These are phyloP conservation scores for Seriola aureovittata DNA, from an alignment of 2,113 vertebrate species.

Conservation along the genomic window DNA sequence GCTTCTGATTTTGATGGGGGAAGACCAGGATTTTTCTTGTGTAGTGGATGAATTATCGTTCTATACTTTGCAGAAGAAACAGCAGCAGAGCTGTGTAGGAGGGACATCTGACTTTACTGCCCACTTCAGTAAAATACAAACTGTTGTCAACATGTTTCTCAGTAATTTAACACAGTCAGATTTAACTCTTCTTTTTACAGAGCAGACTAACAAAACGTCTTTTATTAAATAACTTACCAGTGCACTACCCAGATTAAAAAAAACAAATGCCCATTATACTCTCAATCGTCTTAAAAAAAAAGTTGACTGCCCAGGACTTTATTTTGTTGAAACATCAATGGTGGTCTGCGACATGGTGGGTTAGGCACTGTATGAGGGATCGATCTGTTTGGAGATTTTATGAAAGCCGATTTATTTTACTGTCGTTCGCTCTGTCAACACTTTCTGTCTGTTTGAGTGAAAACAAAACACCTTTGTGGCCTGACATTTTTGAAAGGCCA, in stretches of 20 bases:
- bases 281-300: not conserved
- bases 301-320: not conserved
- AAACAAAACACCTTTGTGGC: slow-evolving; percentile 43
- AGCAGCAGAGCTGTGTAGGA: slow-evolving; percentile 18
- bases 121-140: slow-evolving; percentile 21
- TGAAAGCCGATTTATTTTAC: slow-evolving; percentile 40
- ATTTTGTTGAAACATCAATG: slow-evolving; percentile 8
- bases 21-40: slow-evolving; percentile 8
- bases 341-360: slow-evolving; percentile 6
- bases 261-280: not conserved
- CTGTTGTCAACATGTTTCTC: slow-evolving; percentile 12
- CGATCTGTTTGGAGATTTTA: slow-evolving; percentile 20
- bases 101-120: slow-evolving; percentile 15
- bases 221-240: not conserved
- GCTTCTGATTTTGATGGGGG: not conserved
- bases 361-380: slow-evolving; percentile 7
- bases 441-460: slow-evolving; percentile 18
- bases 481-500: slow-evolving; percentile 65
- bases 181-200: not conserved
- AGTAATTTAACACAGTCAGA: not conserved
- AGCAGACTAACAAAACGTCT: not conserved
- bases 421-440: not conserved
- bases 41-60: not conserved
- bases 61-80: slow-evolving; percentile 14
- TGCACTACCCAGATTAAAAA: not conserved